Evolutionary conservation across 2,888 invertebrate species (phyloP).

Genomic region (Eupithecia subfuscata): DNA sequence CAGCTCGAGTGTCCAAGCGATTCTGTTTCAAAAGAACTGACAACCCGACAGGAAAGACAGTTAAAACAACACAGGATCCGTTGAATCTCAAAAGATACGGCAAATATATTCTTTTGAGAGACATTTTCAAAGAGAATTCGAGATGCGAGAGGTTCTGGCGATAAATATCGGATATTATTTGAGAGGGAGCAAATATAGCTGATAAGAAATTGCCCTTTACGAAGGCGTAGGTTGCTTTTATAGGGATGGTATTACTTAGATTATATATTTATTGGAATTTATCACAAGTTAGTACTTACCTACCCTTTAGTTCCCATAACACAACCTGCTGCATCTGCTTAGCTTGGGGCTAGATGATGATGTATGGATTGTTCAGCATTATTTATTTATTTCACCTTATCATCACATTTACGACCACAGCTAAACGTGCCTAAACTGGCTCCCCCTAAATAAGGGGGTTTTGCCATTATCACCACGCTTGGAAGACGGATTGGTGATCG

Average conservation of each 20-base stretch:
- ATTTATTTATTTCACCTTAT: background rate
- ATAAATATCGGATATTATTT: slow-evolving; percentile 24
- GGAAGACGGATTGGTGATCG: no score
- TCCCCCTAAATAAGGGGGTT: no score
- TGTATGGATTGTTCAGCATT: no score
- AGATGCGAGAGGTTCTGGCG: background rate
- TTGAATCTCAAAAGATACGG: slow-evolving; percentile 18
- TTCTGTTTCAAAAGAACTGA: background rate
- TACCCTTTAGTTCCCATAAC: no score
- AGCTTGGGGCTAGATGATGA: no score
- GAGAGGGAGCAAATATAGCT: slow-evolving; percentile 12
- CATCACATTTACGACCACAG: no score
- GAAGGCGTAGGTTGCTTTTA: slow-evolving; percentile 9
- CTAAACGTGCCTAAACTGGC: no score
- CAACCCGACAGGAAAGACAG: background rate
- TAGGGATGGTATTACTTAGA: background rate
- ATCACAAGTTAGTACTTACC: no score
- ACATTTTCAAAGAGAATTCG: slow-evolving; percentile 3
- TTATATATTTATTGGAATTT: background rate
- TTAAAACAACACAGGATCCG: background rate
- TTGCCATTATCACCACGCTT: no score
- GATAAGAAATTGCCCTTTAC: slow-evolving; percentile 20
- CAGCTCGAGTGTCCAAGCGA: background rate
- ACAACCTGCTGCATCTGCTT: no score
- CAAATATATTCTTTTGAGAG: slow-evolving; percentile 5